These are phyloP conservation scores for Aethina tumida DNA, from an alignment of 1,140 invertebrate species.

Conservation along the genomic window DNA sequence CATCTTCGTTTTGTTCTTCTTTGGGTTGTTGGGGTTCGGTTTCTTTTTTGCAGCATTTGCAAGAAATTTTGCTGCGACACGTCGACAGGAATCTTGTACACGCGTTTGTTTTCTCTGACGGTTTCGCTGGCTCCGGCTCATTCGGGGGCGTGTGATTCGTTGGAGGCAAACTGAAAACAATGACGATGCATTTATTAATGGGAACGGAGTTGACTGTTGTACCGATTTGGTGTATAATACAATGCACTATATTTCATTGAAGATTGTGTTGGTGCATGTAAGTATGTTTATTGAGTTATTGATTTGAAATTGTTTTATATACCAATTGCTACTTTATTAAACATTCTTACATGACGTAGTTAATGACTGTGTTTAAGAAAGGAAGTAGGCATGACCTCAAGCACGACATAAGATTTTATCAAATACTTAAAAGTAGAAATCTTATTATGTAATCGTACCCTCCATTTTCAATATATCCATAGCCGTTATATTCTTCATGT, in stretches of 20 bases:
- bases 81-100: conserved; percentile 25
- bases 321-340: too few species aligned
- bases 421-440: conserved; percentile 6
- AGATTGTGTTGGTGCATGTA: too few species aligned
- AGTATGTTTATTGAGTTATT: too few species aligned
- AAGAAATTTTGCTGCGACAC: conserved; percentile 22
- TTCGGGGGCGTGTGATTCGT: conserved; percentile 14
- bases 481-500: conserved; percentile 32
- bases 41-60: conserved; percentile 18
- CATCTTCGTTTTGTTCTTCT: conserved; percentile 8
- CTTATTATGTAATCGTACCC: conserved; percentile 24
- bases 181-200: background rate
- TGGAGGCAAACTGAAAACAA: conserved; percentile 26
- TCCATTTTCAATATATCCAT: conserved; percentile 31
- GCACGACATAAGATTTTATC: too few species aligned
- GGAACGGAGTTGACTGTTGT: conserved; percentile 1
- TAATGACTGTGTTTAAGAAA: too few species aligned
- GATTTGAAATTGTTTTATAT: too few species aligned
- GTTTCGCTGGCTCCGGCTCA: conserved; percentile 17
- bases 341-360: too few species aligned
- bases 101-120: conserved; percentile 9
- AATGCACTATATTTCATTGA: too few species aligned
- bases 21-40: conserved; percentile 7
- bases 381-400: too few species aligned
- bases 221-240: too few species aligned